Evolutionary conservation across 1,140 invertebrate species (phyloP).

Genomic region (Atta cephalotes): DNA sequence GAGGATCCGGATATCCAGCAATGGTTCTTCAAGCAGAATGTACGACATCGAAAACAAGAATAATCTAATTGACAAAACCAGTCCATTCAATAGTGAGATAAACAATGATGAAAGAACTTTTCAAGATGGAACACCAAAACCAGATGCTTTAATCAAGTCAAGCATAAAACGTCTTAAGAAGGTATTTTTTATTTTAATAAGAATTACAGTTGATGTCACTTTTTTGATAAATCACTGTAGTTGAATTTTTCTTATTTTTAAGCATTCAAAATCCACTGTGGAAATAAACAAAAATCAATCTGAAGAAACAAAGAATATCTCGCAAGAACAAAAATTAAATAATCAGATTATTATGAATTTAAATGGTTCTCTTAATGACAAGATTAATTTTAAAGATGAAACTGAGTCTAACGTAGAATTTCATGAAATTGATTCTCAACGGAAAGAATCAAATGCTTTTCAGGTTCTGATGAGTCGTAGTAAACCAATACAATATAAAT

Average conservation of each 20-base stretch:
- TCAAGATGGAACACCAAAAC: constrained; percentile 68
- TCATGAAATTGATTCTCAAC: neutral
- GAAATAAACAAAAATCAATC: neutral
- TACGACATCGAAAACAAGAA: constrained; percentile 77
- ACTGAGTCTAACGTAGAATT: neutral
- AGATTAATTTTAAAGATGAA: neutral
- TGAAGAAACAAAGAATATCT: neutral
- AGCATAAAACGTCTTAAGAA: neutral
- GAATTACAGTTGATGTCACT: neutral
- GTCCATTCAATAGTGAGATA: constrained; percentile 62
- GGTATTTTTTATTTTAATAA: constrained; percentile 1
- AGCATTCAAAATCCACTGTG: neutral
- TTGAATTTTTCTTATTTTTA: neutral
- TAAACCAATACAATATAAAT: constrained; percentile 64
- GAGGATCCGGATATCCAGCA: constrained; percentile 79
- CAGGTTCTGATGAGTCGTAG: constrained; percentile 75
- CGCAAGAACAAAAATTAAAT: neutral
- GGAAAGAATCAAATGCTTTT: constrained; percentile 76
- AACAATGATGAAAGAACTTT: neutral
- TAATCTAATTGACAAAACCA: constrained; percentile 81
- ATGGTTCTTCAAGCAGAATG: constrained; percentile 44
- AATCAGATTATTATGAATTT: neutral
- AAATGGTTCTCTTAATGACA: neutral
- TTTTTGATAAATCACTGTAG: neutral
- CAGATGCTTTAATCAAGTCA: neutral